phyloP scores from a whole-genome alignment of 2,888 invertebrate genomes.

The Saturnia pavonia region DNA sequence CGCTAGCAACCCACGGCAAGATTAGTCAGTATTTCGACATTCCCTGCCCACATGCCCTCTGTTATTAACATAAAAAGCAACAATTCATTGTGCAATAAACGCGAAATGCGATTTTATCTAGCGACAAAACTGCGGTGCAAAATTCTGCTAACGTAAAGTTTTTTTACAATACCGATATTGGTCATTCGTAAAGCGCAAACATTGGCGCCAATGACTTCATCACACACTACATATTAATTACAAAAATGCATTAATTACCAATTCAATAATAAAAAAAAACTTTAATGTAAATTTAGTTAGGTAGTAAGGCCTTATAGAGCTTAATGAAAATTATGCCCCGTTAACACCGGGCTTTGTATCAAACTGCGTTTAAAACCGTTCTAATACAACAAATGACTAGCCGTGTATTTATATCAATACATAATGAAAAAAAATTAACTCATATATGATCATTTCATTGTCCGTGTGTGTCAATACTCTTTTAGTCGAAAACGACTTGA shows the following conservation, averaged over 20 bases:
- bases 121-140: slow-evolving; percentile 56
- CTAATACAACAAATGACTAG: no score
- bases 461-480: no score
- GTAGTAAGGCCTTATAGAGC: no score
- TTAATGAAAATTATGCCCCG: no score
- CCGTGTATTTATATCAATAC: no score
- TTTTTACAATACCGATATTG: slow-evolving; percentile 45
- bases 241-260: neutral
- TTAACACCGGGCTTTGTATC: no score
- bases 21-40: slow-evolving; percentile 81
- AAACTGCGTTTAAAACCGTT: no score
- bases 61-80: slow-evolving; percentile 79
- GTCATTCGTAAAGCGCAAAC: slow-evolving; percentile 26
- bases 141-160: slow-evolving; percentile 33
- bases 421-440: no score
- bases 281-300: no score
- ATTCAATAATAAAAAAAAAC: no score
- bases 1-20: slow-evolving; percentile 69
- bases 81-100: slow-evolving; percentile 79
- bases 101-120: slow-evolving; percentile 77
- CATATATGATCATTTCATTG: no score
- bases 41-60: slow-evolving; percentile 62
- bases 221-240: neutral
- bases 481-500: no score
- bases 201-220: slow-evolving; percentile 10